Evolutionary conservation across 1,140 invertebrate species (phyloP).

Genomic region (Berghia stephanieae): DNA sequence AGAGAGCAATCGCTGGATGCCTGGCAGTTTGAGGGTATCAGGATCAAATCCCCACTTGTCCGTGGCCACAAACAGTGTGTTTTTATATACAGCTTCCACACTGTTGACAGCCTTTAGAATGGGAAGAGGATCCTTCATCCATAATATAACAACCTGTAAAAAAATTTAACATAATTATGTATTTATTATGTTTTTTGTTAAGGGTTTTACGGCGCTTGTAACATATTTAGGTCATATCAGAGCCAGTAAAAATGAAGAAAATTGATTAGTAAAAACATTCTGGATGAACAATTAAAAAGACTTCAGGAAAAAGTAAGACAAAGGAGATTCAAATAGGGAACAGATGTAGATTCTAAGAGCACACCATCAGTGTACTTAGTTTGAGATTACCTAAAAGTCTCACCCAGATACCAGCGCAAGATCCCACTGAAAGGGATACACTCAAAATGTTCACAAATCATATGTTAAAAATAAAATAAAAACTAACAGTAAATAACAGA

Average conservation of each 20-base stretch:
- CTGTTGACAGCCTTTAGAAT: constrained; percentile 71
- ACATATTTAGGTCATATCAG: background rate
- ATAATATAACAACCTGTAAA: constrained; percentile 74
- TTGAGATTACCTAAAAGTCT: too few relatives aligned
- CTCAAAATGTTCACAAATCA: too few relatives aligned
- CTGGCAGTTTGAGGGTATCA: constrained; percentile 72
- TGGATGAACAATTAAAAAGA: background rate
- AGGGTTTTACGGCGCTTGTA: background rate
- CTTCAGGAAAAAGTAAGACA: background rate
- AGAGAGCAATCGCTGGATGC: constrained; percentile 70
- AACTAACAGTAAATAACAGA: too few relatives aligned
- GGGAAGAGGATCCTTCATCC: constrained; percentile 79
- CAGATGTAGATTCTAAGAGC: too few relatives aligned
- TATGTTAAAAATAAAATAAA: too few relatives aligned
- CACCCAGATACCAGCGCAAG: too few relatives aligned
- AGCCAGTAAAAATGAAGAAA: background rate
- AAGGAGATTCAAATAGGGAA: too few relatives aligned
- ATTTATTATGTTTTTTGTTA: too few relatives aligned
- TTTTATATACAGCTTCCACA: constrained; percentile 55
- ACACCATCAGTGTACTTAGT: too few relatives aligned
- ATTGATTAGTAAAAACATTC: background rate
- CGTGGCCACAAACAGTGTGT: constrained; percentile 79
- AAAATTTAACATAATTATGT: too few relatives aligned
- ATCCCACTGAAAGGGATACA: too few relatives aligned
- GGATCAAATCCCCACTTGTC: constrained; percentile 82